Base-by-base conservation (phyloP, 2,888 invertebrate genomes). In the Bugulina stolonifera region DNA sequence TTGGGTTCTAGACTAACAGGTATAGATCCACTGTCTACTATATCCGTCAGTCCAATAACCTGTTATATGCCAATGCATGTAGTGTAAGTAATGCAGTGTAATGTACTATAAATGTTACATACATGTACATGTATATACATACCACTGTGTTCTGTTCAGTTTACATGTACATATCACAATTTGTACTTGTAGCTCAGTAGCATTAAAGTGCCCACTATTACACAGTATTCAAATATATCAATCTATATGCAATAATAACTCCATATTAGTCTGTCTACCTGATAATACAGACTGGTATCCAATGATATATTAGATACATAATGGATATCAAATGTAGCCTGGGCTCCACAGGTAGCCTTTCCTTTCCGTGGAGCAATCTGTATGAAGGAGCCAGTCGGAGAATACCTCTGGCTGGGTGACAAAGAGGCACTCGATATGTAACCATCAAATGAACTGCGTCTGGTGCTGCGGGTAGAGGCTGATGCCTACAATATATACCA, bases 31-130 rank as follows among this genome's bases (percentile, higher is more conserved):
- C 27, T 25, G 5, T 64, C 32, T 14, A 27, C 64, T 29, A 64
- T 64, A 32, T 64, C 64, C 32, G 64, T 64, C 32, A 64, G 64
- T 32, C 64, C 64, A 64, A 64, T 32, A 25, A 64, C 64, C 64
- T 64, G 32, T 64, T 29, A 34, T 2, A 64, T 25, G 32, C 64
- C n/a, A 34, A 18, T 2, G 3, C n/a, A 64, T 25, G 64, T 14
- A 64, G n/a, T n/a, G n/a, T n/a, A 57, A 5, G 5, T 5, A 25
- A 5, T 3, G 25, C 23, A 25, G 57, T 5, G 25, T 5, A 5
- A 5, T 5, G 25, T 5, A n/a, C 25, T 5, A n/a, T 18, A 57
- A 57, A 57, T 25, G 5, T 5, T 57, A 5, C 3, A 18, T 18
- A 57, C 57, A 18, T 23, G 25, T n/a, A 57, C 57, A 18, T 5